A percentile compares a stretch with the other conserved stretches of the same genome.
Conservation (phyloP, 2,113 vertebrate genomes). For the Sinocyclocheilus rhinocerous region DNA sequence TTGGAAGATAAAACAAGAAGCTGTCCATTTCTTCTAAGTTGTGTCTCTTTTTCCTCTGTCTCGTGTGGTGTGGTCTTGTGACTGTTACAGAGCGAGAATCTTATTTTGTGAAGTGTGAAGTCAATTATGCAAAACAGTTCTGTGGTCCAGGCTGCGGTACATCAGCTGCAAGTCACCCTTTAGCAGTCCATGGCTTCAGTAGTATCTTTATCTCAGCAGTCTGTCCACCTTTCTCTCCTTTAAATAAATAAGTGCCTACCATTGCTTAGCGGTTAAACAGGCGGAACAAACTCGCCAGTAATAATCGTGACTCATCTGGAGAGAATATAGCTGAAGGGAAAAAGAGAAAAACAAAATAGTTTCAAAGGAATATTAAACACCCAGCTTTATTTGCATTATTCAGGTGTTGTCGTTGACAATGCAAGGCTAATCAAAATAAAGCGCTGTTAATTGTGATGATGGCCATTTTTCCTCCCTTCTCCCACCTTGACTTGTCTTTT, state of each 20-base stretch:
- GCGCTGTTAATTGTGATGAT: conserved; percentile 49
- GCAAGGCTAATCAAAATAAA: conserved; percentile 56
- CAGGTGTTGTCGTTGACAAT: conserved; percentile 48
- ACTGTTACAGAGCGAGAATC: conserved; percentile 17
- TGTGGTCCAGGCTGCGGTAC: conserved; percentile 29
- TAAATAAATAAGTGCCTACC: conserved; percentile 31
- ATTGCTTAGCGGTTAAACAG: conserved; percentile 33
- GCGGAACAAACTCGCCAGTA: background rate
- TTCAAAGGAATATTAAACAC: conserved; percentile 38
- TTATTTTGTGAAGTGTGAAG: conserved; percentile 26
- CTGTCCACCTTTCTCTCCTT: conserved; percentile 36
- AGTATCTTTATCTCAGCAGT: conserved; percentile 29
- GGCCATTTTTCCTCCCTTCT: background rate
- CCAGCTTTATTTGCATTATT: conserved; percentile 54
- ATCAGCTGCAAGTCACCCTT: conserved; percentile 27
- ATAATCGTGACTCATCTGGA: conserved; percentile 38
- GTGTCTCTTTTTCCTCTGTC: background rate
- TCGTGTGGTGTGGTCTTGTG: background rate
- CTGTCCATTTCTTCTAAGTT: background rate
- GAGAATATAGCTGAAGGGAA: background rate
- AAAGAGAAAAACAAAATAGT: conserved; percentile 23
- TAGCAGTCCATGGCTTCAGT: background rate
- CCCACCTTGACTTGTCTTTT: background rate
- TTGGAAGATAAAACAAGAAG: background rate
- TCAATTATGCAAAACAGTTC: conserved; percentile 53